These are phyloP conservation scores for Triplophysa siluroides DNA, from an alignment of 2,113 vertebrate genomes.

Conservation along the genomic window DNA sequence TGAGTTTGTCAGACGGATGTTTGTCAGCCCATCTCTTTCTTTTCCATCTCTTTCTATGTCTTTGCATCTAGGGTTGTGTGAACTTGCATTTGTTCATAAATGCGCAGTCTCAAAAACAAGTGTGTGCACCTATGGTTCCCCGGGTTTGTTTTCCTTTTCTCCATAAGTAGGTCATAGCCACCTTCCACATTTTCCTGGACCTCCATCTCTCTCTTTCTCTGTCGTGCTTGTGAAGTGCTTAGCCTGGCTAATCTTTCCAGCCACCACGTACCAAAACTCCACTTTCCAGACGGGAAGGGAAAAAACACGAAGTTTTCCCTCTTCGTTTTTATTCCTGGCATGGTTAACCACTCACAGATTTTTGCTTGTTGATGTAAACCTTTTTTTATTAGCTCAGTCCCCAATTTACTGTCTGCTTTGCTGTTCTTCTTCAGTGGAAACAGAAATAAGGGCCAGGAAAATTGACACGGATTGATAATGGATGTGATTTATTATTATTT, in stretches of 20 bases:
- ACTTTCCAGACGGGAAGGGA: slow-evolving; percentile 8
- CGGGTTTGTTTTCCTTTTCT: not conserved
- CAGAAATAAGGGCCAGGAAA: slow-evolving; percentile 12
- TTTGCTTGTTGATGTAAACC: slow-evolving; percentile 29
- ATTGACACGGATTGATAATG: not conserved
- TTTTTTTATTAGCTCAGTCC: not conserved
- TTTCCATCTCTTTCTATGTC: not conserved
- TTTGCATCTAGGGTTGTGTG: not conserved
- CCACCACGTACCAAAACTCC: slow-evolving; percentile 22
- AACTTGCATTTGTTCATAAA: not conserved
- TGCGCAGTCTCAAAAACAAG: not conserved
- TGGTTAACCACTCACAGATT: not conserved
- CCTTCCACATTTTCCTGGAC: not conserved
- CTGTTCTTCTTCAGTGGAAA: slow-evolving; percentile 26
- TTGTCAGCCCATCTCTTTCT: not conserved
- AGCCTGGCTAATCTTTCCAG: slow-evolving; percentile 24
- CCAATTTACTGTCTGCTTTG: slow-evolving; percentile 39
- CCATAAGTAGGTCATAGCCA: slow-evolving; percentile 37
- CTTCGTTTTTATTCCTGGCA: not conserved
- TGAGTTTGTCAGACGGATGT: not conserved
- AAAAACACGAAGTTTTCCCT: slow-evolving; percentile 31
- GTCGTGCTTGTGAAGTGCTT: not conserved
- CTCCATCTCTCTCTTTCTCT: slow-evolving; percentile 1
- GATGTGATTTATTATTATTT: slow-evolving; percentile 1
- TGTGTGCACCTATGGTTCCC: not conserved